A percentile compares a stretch with the other conserved stretches of the same genome.
Conservation (phyloP, 1,140 invertebrate species). For the Pseudobourletiella spinata region DNA sequence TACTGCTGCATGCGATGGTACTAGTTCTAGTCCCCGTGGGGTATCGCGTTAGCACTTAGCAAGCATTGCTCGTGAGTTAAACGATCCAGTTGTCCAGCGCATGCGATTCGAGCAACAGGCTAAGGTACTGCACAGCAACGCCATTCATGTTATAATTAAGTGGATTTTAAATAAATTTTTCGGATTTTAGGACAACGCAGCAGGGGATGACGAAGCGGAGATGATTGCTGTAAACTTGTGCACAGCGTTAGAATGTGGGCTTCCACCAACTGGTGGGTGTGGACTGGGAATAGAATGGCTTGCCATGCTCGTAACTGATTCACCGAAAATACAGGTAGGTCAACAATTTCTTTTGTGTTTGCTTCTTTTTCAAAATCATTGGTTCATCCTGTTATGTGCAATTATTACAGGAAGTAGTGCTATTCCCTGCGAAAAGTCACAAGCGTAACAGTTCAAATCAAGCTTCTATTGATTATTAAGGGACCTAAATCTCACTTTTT, state of each 20-base stretch:
- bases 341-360: too few species aligned
- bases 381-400: not conserved
- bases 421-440: conserved; percentile 38
- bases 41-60: too few species aligned
- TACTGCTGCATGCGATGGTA: too few species aligned
- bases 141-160: too few species aligned
- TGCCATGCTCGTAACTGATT: conserved; percentile 96
- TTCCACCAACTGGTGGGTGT: conserved; percentile 98
- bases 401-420: conserved; percentile 36
- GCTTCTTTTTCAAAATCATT: too few species aligned
- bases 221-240: conserved; percentile 95
- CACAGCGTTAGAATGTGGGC: conserved; percentile 91
- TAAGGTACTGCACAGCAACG: conserved; percentile 53
- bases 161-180: too few species aligned
- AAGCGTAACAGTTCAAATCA: conserved; percentile 28
- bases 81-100: conserved; percentile 91
- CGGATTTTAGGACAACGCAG: conserved; percentile 71
- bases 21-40: too few species aligned
- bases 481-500: too few species aligned
- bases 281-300: conserved; percentile 94
- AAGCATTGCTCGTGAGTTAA: too few species aligned
- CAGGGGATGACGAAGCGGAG: conserved; percentile 98
- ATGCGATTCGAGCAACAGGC: conserved; percentile 92
- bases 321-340: conserved; percentile 92
- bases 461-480: too few species aligned